Percentiles rank a stretch among this genome's conserved stretches.
These are phyloP conservation scores for Prunella himalayana DNA, from an alignment of 2,113 vertebrate genomes.

Conservation along the genomic window DNA sequence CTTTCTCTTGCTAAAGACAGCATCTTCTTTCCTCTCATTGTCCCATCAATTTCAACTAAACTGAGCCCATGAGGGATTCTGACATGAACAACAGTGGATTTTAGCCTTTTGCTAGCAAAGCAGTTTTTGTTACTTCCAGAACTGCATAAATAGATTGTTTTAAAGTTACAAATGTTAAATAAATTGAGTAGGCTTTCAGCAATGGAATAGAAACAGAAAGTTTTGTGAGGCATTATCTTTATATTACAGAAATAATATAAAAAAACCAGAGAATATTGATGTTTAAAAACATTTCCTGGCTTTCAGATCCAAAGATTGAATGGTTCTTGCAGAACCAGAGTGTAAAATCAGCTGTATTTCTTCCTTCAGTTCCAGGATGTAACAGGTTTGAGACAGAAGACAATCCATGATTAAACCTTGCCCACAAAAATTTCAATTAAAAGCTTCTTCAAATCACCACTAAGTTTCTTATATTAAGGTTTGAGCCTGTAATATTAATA, in stretches of 20 bases:
- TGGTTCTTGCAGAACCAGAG: neutral
- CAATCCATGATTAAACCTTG: neutral
- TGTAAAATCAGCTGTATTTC: neutral
- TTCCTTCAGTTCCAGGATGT: neutral
- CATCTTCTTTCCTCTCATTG: neutral
- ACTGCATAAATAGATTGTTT: neutral
- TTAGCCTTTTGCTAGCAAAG: neutral
- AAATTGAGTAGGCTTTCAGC: neutral
- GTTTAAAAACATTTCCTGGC: neutral
- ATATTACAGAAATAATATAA: neutral
- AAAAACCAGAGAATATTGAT: neutral
- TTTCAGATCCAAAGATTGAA: constrained; percentile 1
- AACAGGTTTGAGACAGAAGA: neutral
- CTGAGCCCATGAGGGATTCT: neutral
- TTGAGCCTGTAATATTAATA: neutral
- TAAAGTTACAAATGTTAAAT: neutral
- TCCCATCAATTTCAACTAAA: neutral
- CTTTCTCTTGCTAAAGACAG: neutral
- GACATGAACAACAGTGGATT: neutral
- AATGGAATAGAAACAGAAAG: neutral
- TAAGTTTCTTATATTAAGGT: neutral
- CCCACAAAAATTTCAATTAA: neutral
- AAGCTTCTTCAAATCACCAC: neutral
- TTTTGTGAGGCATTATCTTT: neutral
- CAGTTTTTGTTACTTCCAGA: neutral